Evolutionary conservation across 2,113 vertebrate species (phyloP).

Genomic region (Excalfactoria chinensis): DNA sequence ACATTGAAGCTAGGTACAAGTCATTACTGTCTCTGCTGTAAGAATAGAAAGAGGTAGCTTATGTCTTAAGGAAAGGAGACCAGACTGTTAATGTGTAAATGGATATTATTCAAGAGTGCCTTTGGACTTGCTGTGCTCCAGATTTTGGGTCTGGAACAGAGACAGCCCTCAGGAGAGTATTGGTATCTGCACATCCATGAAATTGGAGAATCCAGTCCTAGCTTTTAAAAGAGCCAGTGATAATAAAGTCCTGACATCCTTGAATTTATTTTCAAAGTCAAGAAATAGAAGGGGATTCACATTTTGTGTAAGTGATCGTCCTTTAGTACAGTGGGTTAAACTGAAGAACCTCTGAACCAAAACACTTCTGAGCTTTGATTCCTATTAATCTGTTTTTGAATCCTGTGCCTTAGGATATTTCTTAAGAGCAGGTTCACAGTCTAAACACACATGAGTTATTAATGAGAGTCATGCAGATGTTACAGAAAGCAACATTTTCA

Average conservation of each 20-base stretch:
- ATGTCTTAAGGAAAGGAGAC: constrained; percentile 5
- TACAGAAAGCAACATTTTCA: not conserved
- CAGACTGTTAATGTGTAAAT: constrained; percentile 29
- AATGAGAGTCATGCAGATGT: not conserved
- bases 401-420: not conserved
- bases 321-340: not conserved
- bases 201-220: constrained; percentile 44
- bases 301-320: not conserved
- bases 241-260: not conserved
- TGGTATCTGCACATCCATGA: constrained; percentile 62
- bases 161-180: constrained; percentile 33
- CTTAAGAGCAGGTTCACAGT: not conserved
- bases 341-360: not conserved
- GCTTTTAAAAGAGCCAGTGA: constrained; percentile 38
- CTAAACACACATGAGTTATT: not conserved
- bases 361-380: not conserved
- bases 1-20: not conserved
- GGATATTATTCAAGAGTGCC: constrained; percentile 37
- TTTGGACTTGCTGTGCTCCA: constrained; percentile 41
- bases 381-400: not conserved
- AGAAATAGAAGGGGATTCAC: not conserved
- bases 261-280: constrained; percentile 54
- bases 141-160: constrained; percentile 41
- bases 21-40: not conserved
- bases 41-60: not conserved